Conservation (phyloP, 2,113 vertebrate species). For the cat (Felis catus) region F.catus_Fca126_mat1.0 CM031413.1:23313001-23313500, state of each 20-base stretch:
- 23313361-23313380: neutral
- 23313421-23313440: neutral
- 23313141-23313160: constrained; percentile 73
- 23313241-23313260: neutral
- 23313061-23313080: neutral
- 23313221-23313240: constrained; percentile 53
- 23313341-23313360: neutral
- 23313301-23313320: neutral
- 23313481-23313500: too few species aligned
- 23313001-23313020: constrained; percentile 41
- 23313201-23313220: constrained; percentile 60
- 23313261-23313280: neutral
- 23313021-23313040: constrained; percentile 33
- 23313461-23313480: neutral
- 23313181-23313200: constrained; percentile 59
- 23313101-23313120: constrained; percentile 64
- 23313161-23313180: constrained; percentile 64
- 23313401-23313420: neutral
- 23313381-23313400: neutral
- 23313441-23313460: neutral
- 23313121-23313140: constrained; percentile 74
- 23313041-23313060: constrained; percentile 8
- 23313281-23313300: neutral
- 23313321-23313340: neutral
- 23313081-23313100: constrained; percentile 45